These are phyloP conservation scores for Microcebus griseorufus DNA, from an alignment of 2,113 vertebrate genomes.

Conservation along the genomic window DNA sequence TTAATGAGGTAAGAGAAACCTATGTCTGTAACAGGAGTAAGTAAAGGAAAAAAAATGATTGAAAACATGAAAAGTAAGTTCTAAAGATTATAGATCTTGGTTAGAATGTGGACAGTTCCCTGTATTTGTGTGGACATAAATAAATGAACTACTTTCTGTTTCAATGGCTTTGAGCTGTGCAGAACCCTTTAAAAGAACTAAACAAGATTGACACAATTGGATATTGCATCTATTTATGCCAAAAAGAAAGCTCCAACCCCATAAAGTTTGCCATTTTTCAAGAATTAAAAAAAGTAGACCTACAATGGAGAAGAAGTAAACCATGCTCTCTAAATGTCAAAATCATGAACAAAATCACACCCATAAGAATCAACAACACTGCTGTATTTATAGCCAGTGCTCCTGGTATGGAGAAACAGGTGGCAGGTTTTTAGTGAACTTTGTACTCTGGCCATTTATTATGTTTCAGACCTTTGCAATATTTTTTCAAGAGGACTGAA, in stretches of 20 bases:
- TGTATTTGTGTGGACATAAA: neutral
- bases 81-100: neutral
- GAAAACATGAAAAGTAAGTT: neutral
- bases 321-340: conserved; percentile 62
- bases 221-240: neutral
- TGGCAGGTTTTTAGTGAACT: conserved; percentile 41
- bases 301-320: conserved; percentile 27
- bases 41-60: neutral
- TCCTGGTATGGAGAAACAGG: conserved; percentile 9
- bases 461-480: conserved; percentile 43
- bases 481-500: neutral
- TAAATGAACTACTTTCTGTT: neutral
- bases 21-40: neutral
- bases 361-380: neutral
- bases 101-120: neutral
- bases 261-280: neutral
- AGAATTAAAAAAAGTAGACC: neutral
- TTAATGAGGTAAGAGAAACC: neutral
- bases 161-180: neutral
- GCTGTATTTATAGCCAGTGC: conserved; percentile 53
- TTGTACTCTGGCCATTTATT: conserved; percentile 17
- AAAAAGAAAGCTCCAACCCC: neutral
- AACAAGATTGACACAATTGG: neutral
- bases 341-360: neutral
- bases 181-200: neutral